Evolutionary conservation across 2,113 vertebrate species (phyloP).

Genomic region (Calcarius ornatus): DNA sequence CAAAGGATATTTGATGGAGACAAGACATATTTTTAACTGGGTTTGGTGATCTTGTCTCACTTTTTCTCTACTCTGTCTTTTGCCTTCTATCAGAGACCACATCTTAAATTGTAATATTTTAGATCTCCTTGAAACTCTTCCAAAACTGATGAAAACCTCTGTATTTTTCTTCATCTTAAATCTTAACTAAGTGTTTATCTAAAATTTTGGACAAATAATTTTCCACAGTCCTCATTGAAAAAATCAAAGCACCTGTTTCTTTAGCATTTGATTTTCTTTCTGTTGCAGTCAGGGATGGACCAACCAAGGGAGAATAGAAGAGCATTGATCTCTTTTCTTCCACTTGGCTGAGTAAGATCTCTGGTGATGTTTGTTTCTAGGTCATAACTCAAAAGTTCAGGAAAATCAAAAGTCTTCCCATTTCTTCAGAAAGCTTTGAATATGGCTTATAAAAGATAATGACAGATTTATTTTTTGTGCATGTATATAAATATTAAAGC

Average conservation of each 20-base stretch:
- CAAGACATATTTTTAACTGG: neutral
- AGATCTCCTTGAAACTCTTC: neutral
- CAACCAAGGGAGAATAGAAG: neutral
- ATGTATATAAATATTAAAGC: neutral
- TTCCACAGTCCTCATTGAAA: neutral
- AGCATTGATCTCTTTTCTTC: neutral
- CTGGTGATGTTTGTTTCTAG: neutral
- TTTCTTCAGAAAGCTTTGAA: neutral
- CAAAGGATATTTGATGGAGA: neutral
- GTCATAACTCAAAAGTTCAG: neutral
- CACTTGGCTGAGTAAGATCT: neutral
- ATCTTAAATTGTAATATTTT: neutral
- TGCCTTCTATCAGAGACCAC: neutral
- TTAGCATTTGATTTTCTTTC: neutral
- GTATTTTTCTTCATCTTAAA: neutral
- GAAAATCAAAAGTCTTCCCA: neutral
- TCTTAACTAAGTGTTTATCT: neutral
- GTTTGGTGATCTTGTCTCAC: neutral
- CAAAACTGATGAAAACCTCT: neutral
- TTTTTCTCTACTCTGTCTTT: neutral
- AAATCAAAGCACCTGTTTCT: neutral
- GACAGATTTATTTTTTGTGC: neutral
- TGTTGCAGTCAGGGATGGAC: neutral
- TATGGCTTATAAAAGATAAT: neutral
- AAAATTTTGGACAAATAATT: neutral